Evolutionary conservation across 1,140 invertebrate genomes (phyloP).

Genomic region (Monomorium pharaonis): DNA sequence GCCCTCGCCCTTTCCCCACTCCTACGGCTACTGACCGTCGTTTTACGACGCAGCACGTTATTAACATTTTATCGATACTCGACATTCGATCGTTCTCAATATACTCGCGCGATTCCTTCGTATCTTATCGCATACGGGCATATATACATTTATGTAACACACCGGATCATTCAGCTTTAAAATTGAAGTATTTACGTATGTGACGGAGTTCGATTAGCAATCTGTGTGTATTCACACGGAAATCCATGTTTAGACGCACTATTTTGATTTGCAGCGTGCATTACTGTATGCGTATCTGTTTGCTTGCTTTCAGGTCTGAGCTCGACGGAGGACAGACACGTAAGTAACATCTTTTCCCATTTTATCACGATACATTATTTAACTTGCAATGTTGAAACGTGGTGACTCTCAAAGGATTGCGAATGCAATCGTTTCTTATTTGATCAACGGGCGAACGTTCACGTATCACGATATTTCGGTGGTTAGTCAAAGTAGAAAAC

Average conservation of each 20-base stretch:
- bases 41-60: conserved; percentile 76
- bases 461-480: neutral
- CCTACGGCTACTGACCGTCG: conserved; percentile 44
- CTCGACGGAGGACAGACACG: conserved; percentile 89
- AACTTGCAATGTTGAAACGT: neutral
- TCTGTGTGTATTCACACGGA: neutral
- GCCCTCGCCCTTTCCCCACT: conserved; percentile 25
- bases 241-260: neutral
- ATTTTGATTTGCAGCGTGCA: neutral
- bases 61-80: conserved; percentile 81
- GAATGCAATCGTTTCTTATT: neutral
- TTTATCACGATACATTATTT: neutral
- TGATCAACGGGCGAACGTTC: neutral
- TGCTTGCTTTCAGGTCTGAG: conserved; percentile 88
- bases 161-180: neutral
- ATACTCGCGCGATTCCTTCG: neutral
- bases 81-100: conserved; percentile 28
- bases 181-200: conserved; percentile 4
- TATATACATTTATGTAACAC: neutral
- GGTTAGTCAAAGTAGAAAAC: neutral
- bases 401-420: neutral
- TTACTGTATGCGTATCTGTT: conserved; percentile 66
- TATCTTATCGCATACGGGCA: neutral
- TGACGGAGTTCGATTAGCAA: neutral
- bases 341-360: conserved; percentile 83